Base-by-base conservation (phyloP, 2,113 vertebrate species). In the Apteryx mantelli region DNA sequence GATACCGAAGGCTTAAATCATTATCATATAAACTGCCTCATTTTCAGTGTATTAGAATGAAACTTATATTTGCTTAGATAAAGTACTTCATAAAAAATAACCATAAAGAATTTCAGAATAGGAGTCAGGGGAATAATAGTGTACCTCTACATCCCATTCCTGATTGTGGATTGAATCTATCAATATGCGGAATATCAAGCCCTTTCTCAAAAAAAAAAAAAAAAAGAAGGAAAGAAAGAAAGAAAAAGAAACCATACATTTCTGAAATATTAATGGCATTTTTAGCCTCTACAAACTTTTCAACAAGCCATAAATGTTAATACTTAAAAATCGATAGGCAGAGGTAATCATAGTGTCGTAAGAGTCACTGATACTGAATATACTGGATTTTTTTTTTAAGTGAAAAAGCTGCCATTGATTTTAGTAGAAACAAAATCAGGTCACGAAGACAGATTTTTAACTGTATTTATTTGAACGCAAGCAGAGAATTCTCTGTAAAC, bases 21-120 rank as follows among this genome's bases (percentile, higher is more conserved):
- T 95, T 96, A 82, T 76, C 86, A 94, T 91, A 95, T 76, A 95
- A 92, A 93, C 73, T 90, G 56, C 60, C 26, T 92, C 28, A 89
- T 95, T 92, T 96, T 87, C 52, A 86, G 61, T 20, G 36, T 82
- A 93, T 73, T 89, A 93, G 94, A 84, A 91, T 86, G 40, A 90
- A 93, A 76, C 52, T n/a, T 74, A 30, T 74, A 88, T 92, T 88
- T 96, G 13, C 13, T 81, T 90, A 66, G 79, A 89, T 90, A 69
- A 94, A 93, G 8, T 71, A 38, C 6, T 91, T 90, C 9, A 36
- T 75, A 71, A 32, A 38, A 84, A 95, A 91, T 74, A 88, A 48
- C 16, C 11, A 7, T 38, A 50, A 80, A 80, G 34, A 71, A 84
- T 86, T 93, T 94, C 52, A 83, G 86, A 93, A 55, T 13, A 78